phyloP scores from a whole-genome alignment of 2,888 invertebrate species.

The Frankliniella fusca region DNA sequence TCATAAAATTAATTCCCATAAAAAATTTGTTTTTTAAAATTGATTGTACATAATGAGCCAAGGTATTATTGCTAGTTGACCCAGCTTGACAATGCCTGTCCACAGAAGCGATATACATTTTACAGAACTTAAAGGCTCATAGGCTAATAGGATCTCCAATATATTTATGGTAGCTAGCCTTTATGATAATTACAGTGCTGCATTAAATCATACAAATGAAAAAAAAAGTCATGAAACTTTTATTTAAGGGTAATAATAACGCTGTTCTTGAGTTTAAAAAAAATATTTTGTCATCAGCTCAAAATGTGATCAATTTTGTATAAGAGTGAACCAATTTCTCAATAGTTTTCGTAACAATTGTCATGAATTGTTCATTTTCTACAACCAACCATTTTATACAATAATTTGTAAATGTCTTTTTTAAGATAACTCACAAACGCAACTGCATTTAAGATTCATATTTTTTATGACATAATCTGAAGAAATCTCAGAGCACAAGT shows the following conservation, averaged over 20 bases:
- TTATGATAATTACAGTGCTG: not conserved
- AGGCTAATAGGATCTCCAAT: constrained; percentile 13
- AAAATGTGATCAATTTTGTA: constrained; percentile 2
- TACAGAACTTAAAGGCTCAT: no score
- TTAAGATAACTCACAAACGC: not conserved
- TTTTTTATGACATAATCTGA: not conserved
- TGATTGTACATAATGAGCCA: no score
- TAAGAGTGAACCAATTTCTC: not conserved
- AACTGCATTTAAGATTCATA: not conserved
- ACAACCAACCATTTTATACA: not conserved
- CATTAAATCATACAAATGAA: not conserved
- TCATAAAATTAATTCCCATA: no score
- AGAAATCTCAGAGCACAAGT: constrained; percentile 11
- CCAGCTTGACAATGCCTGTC: no score
- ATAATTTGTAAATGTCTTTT: not conserved
- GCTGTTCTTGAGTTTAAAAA: no score
- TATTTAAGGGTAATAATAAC: not conserved
- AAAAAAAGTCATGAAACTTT: not conserved
- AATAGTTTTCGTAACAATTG: no score
- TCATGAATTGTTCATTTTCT: not conserved
- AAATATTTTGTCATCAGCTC: constrained; percentile 8
- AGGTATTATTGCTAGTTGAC: no score
- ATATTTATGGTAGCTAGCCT: constrained; percentile 18
- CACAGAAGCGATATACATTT: no score
- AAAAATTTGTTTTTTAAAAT: no score